Evolutionary conservation across 2,888 invertebrate genomes (phyloP).

Genomic region (Folsomia candida): DNA sequence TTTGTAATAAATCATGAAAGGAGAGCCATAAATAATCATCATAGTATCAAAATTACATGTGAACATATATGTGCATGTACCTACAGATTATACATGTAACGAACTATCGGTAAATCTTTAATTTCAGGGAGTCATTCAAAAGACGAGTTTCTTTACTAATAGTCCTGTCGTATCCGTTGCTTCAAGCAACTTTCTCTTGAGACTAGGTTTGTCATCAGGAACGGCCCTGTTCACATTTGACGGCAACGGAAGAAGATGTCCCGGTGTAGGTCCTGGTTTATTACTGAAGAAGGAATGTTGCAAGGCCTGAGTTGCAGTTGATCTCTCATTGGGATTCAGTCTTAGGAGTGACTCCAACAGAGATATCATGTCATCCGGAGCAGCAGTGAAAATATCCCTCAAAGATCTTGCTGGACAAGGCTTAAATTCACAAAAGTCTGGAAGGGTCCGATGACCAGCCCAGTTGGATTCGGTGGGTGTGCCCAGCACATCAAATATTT

Average conservation of each 20-base stretch:
- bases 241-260: constrained; percentile 78
- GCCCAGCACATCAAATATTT: constrained; percentile 92
- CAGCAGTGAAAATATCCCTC: constrained; percentile 91
- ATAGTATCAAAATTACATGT: no score
- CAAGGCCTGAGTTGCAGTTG: constrained; percentile 77
- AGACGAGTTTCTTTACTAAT: constrained; percentile 46
- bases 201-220: constrained; percentile 63
- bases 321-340: constrained; percentile 78
- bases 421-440: constrained; percentile 92
- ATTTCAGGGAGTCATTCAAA: constrained; percentile 19
- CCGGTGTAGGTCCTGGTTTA: constrained; percentile 82
- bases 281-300: constrained; percentile 88
- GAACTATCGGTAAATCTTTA: no score
- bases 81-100: no score
- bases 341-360: constrained; percentile 74
- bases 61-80: no score
- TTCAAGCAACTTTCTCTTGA: constrained; percentile 74
- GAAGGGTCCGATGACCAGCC: constrained; percentile 64
- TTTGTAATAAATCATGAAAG: no score
- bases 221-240: constrained; percentile 61
- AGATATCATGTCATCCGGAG: constrained; percentile 82
- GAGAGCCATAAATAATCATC: no score
- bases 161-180: constrained; percentile 58
- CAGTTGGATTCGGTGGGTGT: constrained; percentile 89
- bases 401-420: constrained; percentile 78